Conservation (phyloP, 2,113 vertebrate genomes). For the Colossoma macropomum region DNA sequence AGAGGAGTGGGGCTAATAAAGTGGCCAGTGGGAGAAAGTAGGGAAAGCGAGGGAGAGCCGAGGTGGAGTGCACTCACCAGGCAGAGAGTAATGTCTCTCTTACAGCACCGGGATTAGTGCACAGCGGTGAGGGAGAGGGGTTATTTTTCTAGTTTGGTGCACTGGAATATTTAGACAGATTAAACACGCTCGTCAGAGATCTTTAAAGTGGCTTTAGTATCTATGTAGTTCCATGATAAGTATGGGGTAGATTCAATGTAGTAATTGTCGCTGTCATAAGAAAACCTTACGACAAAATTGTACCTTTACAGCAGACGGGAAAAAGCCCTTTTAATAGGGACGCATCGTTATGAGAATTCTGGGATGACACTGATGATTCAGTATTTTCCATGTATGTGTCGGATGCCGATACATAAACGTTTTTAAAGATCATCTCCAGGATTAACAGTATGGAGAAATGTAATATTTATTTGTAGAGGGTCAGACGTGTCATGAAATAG, state of each 20-base stretch:
- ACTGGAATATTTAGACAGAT: not conserved
- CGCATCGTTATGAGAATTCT: too few relatives aligned
- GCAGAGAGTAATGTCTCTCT: slow-evolving; percentile 22
- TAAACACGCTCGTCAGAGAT: not conserved
- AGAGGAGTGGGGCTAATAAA: slow-evolving; percentile 48
- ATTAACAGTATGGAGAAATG: too few relatives aligned
- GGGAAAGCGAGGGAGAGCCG: slow-evolving; percentile 27
- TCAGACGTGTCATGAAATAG: too few relatives aligned
- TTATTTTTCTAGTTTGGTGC: not conserved
- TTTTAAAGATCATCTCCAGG: too few relatives aligned
- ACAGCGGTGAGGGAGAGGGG: not conserved
- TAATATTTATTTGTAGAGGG: too few relatives aligned
- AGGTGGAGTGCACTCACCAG: slow-evolving; percentile 41
- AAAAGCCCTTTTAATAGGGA: too few relatives aligned
- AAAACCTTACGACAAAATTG: too few relatives aligned
- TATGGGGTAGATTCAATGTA: not conserved
- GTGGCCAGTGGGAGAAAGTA: slow-evolving; percentile 21
- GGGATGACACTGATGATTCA: too few relatives aligned
- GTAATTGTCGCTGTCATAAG: not conserved
- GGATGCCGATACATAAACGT: too few relatives aligned
- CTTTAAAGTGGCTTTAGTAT: not conserved
- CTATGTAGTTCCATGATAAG: not conserved
- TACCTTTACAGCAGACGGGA: not conserved
- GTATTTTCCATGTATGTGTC: too few relatives aligned
- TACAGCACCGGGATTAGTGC: not conserved